Conservation (phyloP, 2,888 invertebrate genomes). For the Blera fallax region DNA sequence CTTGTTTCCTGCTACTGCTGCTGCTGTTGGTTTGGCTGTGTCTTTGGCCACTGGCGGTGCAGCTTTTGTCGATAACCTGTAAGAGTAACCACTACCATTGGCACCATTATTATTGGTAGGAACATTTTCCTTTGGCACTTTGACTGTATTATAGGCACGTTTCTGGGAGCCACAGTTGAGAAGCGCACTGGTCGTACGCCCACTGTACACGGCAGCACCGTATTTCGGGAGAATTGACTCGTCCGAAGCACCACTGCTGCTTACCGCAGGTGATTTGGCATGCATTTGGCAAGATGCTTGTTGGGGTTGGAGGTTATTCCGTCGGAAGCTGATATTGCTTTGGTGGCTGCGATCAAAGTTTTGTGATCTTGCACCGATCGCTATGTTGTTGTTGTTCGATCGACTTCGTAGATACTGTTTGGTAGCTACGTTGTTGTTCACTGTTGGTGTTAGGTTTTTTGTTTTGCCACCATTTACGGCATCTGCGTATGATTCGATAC, state of each 20-base stretch:
- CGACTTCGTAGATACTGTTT: slow-evolving; percentile 76
- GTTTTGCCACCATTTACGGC: slow-evolving; percentile 67
- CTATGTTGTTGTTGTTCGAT: slow-evolving; percentile 68
- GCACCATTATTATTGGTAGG: slow-evolving; percentile 71
- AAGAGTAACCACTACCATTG: slow-evolving; percentile 46
- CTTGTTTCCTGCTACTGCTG: slow-evolving; percentile 75
- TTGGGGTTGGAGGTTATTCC: slow-evolving; percentile 66
- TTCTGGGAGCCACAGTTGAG: slow-evolving; percentile 77
- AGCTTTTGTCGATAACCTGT: slow-evolving; percentile 59
- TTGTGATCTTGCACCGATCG: slow-evolving; percentile 58
- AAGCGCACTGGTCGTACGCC: slow-evolving; percentile 51
- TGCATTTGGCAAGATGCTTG: slow-evolving; percentile 58
- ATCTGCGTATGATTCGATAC: slow-evolving; percentile 78
- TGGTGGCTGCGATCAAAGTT: slow-evolving; percentile 75
- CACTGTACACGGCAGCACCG: slow-evolving; percentile 71
- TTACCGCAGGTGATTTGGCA: slow-evolving; percentile 75
- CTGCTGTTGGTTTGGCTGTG: slow-evolving; percentile 76
- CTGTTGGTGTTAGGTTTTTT: slow-evolving; percentile 55
- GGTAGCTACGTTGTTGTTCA: slow-evolving; percentile 46
- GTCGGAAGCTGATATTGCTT: slow-evolving; percentile 75
- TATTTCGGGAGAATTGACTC: slow-evolving; percentile 78
- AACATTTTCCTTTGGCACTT: slow-evolving; percentile 80
- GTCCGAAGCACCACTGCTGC: slow-evolving; percentile 75
- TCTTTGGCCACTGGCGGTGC: slow-evolving; percentile 58
- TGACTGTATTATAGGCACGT: slow-evolving; percentile 78